Conservation (phyloP, 2,888 invertebrate species). For the Synergus laeviventris region DNA sequence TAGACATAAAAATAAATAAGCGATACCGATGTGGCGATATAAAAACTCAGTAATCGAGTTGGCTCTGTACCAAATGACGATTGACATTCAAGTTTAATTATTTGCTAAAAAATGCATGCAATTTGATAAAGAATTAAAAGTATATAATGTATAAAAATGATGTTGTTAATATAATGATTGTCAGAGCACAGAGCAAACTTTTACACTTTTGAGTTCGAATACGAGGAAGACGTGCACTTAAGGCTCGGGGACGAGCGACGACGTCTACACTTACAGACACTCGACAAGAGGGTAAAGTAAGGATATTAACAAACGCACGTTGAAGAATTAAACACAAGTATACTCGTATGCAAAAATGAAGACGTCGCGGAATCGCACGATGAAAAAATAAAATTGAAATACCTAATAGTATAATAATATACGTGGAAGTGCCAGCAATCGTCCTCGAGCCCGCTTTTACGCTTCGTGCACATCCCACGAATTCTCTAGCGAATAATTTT, state of each 20-base stretch:
- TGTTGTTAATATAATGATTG: constrained; percentile 54
- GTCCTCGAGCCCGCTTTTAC: constrained; percentile 75
- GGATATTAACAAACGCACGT: constrained; percentile 65
- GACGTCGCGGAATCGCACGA: constrained; percentile 45
- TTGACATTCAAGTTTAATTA: constrained; percentile 39
- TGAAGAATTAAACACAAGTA: constrained; percentile 44
- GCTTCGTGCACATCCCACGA: constrained; percentile 47
- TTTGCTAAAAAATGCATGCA: neutral
- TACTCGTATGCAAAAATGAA: constrained; percentile 48
- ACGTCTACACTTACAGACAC: constrained; percentile 68
- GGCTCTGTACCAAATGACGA: constrained; percentile 73
- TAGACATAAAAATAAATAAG: constrained; percentile 72
- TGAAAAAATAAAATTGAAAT: constrained; percentile 41
- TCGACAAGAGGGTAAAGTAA: constrained; percentile 56
- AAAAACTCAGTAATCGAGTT: constrained; percentile 70
- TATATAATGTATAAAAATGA: constrained; percentile 5
- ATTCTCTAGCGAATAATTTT: constrained; percentile 50
- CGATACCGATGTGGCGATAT: constrained; percentile 72
- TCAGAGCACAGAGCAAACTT: constrained; percentile 75
- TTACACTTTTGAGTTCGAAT: constrained; percentile 68
- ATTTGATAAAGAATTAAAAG: constrained; percentile 2
- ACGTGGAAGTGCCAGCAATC: constrained; percentile 62
- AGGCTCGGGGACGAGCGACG: constrained; percentile 75
- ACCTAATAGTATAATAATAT: constrained; percentile 49
- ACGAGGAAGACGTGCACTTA: constrained; percentile 72